phyloP scores from a whole-genome alignment of 2,113 vertebrate species.

The Dolichotis patagonum region DNA sequence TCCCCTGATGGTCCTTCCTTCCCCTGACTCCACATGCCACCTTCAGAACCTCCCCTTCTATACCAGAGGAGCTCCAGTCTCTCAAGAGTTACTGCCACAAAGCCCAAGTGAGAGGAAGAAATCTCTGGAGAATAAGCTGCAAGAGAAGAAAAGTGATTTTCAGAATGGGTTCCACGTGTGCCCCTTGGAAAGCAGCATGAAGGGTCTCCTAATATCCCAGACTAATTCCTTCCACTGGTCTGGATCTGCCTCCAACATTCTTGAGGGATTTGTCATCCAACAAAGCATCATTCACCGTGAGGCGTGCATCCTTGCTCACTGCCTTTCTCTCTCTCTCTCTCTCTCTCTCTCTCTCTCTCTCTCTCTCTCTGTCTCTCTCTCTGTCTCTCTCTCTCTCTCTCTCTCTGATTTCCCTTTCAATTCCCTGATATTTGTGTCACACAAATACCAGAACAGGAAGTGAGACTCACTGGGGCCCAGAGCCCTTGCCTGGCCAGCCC shows the following conservation, averaged over 20 bases:
- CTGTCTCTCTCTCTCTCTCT: background rate
- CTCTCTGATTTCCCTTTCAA: background rate
- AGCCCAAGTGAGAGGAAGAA: background rate
- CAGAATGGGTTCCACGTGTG: background rate
- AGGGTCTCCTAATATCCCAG: background rate
- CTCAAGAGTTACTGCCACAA: background rate
- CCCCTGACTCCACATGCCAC: background rate
- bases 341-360: background rate
- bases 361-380: background rate
- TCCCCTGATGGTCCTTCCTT: background rate
- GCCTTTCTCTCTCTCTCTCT: background rate
- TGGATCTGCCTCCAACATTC: slow-evolving; percentile 19
- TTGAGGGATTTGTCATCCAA: background rate
- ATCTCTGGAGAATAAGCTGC: background rate
- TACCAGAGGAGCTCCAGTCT: background rate
- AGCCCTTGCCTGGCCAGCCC: background rate
- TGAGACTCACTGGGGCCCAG: background rate
- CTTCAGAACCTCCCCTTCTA: background rate
- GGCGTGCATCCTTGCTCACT: background rate
- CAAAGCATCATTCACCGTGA: background rate
- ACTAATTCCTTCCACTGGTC: background rate
- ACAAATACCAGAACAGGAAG: slow-evolving; percentile 57
- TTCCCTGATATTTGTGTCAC: slow-evolving; percentile 19
- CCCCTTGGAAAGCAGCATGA: background rate
- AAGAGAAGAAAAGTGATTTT: slow-evolving; percentile 3